Evolutionary conservation across 2,888 invertebrate genomes (phyloP).

Genomic region (Ecdyonurus torrentis): DNA sequence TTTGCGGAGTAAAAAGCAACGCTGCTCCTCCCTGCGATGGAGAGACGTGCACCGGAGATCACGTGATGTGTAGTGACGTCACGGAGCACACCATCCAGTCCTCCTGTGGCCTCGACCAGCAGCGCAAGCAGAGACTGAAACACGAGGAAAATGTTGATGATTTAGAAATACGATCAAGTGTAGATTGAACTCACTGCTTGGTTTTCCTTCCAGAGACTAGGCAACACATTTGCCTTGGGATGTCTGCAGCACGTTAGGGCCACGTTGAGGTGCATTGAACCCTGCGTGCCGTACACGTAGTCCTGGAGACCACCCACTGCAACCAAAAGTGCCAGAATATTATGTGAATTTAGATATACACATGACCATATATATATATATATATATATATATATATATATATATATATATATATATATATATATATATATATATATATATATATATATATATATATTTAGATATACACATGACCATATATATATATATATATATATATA

Average conservation of each 20-base stretch:
- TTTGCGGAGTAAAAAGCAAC: conserved; percentile 35
- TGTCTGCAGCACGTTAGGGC: conserved; percentile 47
- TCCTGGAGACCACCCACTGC: conserved; percentile 45
- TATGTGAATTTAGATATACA: too few species aligned
- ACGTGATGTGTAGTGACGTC: conserved; percentile 28
- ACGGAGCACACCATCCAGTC: conserved; percentile 40
- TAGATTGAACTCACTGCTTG: too few species aligned
- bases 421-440: too few species aligned
- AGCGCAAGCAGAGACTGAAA: conserved; percentile 36
- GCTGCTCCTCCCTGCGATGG: conserved; percentile 33
- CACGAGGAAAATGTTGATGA: conserved; percentile 18
- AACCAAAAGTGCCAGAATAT: conserved; percentile 4
- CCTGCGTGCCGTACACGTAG: conserved; percentile 45
- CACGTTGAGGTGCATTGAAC: conserved; percentile 47
- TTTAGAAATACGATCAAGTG: too few species aligned
- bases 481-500: too few species aligned
- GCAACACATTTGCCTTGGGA: conserved; percentile 28
- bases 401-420: too few species aligned
- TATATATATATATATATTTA: too few species aligned
- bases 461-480: too few species aligned
- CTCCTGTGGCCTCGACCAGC: conserved; percentile 35
- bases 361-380: too few species aligned
- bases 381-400: too few species aligned
- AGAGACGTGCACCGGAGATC: conserved; percentile 31
- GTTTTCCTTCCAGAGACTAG: conserved; percentile 46